A percentile compares a stretch with the other conserved stretches of the same genome.
Conservation (phyloP, 2,797 vertebrate species). For the Salarias fasciatus region DNA sequence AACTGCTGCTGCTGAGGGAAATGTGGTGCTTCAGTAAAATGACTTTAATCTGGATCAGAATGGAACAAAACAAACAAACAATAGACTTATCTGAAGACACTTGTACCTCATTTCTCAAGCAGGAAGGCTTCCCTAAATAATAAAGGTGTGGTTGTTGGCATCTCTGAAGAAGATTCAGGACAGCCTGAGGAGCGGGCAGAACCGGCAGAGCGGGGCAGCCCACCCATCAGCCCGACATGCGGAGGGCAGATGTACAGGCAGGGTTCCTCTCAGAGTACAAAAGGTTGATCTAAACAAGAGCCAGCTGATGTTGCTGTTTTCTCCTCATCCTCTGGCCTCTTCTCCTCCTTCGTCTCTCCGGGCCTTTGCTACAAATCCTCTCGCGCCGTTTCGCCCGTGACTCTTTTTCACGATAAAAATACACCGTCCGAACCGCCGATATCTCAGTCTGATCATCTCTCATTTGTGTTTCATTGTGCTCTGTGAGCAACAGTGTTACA, state of each 20-base stretch:
- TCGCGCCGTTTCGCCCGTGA: conserved; percentile 68
- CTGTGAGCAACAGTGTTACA: too few relatives aligned
- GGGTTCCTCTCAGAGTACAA: conserved; percentile 64
- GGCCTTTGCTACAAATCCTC: conserved; percentile 64
- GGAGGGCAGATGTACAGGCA: conserved; percentile 75
- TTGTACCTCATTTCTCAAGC: too few relatives aligned
- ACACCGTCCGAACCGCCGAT: conserved; percentile 36
- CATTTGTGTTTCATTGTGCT: conserved; percentile 18
- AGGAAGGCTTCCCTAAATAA: too few relatives aligned
- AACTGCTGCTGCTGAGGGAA: too few relatives aligned
- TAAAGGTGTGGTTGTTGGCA: neutral
- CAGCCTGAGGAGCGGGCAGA: conserved; percentile 39
- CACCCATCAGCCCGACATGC: conserved; percentile 75
- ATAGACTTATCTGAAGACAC: too few relatives aligned
- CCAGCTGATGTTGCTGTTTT: conserved; percentile 69
- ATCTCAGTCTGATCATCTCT: conserved; percentile 23
- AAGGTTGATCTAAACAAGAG: conserved; percentile 78
- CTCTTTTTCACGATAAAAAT: too few relatives aligned
- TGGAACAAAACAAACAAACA: too few relatives aligned
- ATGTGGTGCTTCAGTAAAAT: too few relatives aligned
- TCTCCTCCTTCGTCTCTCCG: conserved; percentile 54
- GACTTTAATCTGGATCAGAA: too few relatives aligned
- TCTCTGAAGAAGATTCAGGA: conserved; percentile 34
- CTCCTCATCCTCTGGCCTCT: conserved; percentile 40
- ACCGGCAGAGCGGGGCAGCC: conserved; percentile 59